These are phyloP conservation scores for Chrysotoxum bicinctum DNA, from an alignment of 2,888 invertebrate species.

Conservation along the genomic window DNA sequence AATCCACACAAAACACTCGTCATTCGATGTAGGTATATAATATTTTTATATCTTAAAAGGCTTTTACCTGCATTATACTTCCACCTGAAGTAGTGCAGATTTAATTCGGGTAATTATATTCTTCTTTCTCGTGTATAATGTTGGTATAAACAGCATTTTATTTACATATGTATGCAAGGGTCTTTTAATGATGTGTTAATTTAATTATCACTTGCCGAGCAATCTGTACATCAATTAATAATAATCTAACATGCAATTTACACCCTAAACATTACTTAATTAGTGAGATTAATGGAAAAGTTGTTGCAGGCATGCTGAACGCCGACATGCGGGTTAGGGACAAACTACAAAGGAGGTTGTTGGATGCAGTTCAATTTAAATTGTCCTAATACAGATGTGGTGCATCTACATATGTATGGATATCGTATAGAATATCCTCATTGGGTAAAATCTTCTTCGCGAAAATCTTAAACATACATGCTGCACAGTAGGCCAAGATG, in stretches of 20 bases:
- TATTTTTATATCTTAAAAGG: not conserved
- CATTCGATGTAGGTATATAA: constrained; percentile 17
- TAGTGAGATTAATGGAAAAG: not conserved
- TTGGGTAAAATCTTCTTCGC: no score
- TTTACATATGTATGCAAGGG: not conserved
- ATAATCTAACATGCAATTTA: not conserved
- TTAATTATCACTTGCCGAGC: not conserved
- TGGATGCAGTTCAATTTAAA: not conserved
- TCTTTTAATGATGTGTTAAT: not conserved
- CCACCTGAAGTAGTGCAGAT: not conserved
- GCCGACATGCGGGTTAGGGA: not conserved
- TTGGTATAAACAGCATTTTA: not conserved
- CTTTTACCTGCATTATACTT: not conserved
- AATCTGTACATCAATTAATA: not conserved
- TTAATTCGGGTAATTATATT: not conserved
- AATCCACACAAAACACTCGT: constrained; percentile 12
- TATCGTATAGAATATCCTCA: no score
- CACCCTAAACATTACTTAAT: not conserved
- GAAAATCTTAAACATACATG: no score
- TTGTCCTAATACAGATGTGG: not conserved
- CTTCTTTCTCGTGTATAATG: not conserved
- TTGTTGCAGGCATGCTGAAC: no score
- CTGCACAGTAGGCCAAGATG: no score
- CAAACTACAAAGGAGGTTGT: not conserved
- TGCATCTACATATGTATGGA: no score